Percentiles rank a stretch among this genome's conserved stretches.
Conservation (phyloP, 2,888 invertebrate species). For the Cheilosia impressa region DNA sequence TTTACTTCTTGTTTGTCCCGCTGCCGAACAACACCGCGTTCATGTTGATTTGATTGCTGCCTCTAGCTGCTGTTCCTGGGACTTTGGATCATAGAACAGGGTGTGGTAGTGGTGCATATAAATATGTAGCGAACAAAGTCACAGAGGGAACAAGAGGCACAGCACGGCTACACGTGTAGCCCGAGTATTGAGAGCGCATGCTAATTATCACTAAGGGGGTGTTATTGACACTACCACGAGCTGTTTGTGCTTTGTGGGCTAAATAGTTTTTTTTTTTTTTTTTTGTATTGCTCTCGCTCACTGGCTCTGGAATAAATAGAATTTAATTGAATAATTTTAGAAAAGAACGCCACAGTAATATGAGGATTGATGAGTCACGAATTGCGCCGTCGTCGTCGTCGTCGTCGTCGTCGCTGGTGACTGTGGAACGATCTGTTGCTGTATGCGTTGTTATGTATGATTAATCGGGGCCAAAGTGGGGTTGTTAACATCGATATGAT, state of each 20-base stretch:
- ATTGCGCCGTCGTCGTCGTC: constrained; percentile 5
- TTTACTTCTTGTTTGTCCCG: background rate
- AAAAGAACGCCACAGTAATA: constrained; percentile 6
- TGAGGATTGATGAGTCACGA: constrained; percentile 58
- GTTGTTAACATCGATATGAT: constrained; percentile 45
- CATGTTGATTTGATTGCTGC: constrained; percentile 45
- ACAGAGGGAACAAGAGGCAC: constrained; percentile 12
- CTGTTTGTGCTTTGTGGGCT: constrained; percentile 41
- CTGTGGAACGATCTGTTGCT: constrained; percentile 4
- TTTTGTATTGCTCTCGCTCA: constrained; percentile 4
- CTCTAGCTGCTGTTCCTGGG: constrained; percentile 1
- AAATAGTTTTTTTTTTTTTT: constrained; percentile 14
- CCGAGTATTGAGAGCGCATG: constrained; percentile 52
- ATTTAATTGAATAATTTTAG: constrained; percentile 67
- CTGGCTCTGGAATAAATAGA: constrained; percentile 55
- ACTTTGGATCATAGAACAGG: constrained; percentile 13
- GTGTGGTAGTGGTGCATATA: constrained; percentile 18
- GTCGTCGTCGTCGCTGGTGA: background rate
- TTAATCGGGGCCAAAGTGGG: constrained; percentile 48
- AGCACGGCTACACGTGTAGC: constrained; percentile 69
- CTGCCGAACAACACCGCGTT: background rate
- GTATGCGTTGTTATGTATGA: constrained; percentile 35
- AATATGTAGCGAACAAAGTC: background rate
- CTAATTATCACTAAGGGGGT: constrained; percentile 71
- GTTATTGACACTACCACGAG: constrained; percentile 66